Evolutionary conservation across 1,140 invertebrate genomes (phyloP).

Genomic region (Drosophila sechellia): DNA sequence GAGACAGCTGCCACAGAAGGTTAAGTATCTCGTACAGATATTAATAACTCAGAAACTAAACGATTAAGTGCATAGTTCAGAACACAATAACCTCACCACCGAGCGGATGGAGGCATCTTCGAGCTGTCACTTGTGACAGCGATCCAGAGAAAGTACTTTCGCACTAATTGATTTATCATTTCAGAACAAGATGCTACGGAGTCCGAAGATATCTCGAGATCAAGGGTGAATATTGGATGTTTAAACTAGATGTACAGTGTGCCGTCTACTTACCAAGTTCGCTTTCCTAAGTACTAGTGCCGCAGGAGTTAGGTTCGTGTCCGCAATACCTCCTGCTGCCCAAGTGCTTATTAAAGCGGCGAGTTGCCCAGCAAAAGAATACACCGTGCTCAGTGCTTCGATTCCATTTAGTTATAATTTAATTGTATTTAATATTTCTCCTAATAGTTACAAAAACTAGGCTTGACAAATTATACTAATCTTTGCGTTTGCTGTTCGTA

Average conservation of each 20-base stretch:
- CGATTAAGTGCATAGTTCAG: conserved; percentile 61
- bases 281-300: conserved; percentile 85
- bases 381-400: conserved; percentile 7
- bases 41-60: conserved; percentile 67
- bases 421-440: conserved; percentile 72
- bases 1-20: conserved; percentile 49
- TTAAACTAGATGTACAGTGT: not conserved
- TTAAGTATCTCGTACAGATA: conserved; percentile 59
- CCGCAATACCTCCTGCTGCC: conserved; percentile 84
- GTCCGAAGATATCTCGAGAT: conserved; percentile 7
- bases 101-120: conserved; percentile 38
- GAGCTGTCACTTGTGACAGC: conserved; percentile 49
- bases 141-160: conserved; percentile 22
- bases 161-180: conserved; percentile 28
- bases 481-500: conserved; percentile 62
- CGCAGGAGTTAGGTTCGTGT: conserved; percentile 84
- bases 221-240: conserved; percentile 33
- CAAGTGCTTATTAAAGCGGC: conserved; percentile 85
- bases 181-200: conserved; percentile 10
- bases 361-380: conserved; percentile 49
- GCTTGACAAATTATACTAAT: conserved; percentile 77
- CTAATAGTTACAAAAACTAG: conserved; percentile 79
- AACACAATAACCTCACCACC: conserved; percentile 53
- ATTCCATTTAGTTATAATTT: conserved; percentile 66
- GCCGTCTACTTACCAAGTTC: conserved; percentile 40